Evolutionary conservation across 64 coral and sea anemone genomes (phyloP), one percentile per base, ranked within the genome.

Genomic region (Stichodactyla mertensii): DNA sequence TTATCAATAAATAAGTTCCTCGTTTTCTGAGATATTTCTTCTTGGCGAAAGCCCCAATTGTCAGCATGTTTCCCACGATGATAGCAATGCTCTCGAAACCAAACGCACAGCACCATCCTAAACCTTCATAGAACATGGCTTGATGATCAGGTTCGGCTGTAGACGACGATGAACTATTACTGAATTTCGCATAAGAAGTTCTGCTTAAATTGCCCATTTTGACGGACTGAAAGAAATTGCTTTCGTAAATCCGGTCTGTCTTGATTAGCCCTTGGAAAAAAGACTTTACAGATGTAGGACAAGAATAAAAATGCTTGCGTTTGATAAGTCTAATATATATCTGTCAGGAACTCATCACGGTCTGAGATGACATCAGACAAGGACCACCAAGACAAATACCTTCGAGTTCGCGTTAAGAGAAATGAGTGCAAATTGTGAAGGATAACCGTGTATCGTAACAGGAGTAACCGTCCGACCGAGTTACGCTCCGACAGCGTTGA

Each of bases 11-110:
- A 15, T 61, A 85, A 2, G 83, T 86, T 45, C 77, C 84, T 7
- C 83, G n/a, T 23, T 91, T 91, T 58, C 77, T 60, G 0, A 85
- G 52, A 64, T 52, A 86, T 58, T 86, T 91, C 19, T 85, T 85
- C 19, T 77, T 80, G 22, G 51, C 83, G 69, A 91, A 91, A 18
- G 89, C 89, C 6, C 70, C 71, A 64, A 91, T 91, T 69, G 89
- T 91, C 4, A 91, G 28, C 10, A 91, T 20, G 54, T 91, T 91
- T 23, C 71, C 82, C 24, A 16, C 20, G 15, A 86, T 16, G 19
- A 91, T 86, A 20, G 79, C 45, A 15, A 91, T 7, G 14, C 83
- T 81, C 77, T 91, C 89, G 12, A 80, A 22, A 19, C 83, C 83
- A 27, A 91, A 91, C 2, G 84, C 55, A 24, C 57, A 52, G 52